Conservation (phyloP, 1,140 invertebrate genomes). For the Chymomyza costata region DNA sequence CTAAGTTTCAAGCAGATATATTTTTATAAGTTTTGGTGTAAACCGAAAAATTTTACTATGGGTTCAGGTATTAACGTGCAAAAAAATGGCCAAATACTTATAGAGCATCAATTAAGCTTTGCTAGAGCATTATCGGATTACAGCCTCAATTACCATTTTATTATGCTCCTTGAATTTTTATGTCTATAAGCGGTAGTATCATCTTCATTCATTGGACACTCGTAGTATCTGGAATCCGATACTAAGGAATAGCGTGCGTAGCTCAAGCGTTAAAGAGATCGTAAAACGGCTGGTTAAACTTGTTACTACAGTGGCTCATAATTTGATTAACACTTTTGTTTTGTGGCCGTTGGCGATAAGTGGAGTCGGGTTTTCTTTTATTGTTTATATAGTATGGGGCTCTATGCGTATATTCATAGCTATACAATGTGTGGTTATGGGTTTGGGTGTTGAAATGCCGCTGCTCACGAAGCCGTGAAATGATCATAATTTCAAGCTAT, state of each 20-base stretch:
- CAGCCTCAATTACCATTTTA: no score
- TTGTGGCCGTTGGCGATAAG: background rate
- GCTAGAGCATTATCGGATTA: no score
- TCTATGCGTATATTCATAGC: constrained; percentile 1
- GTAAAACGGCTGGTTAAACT: constrained; percentile 59
- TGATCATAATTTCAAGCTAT: constrained; percentile 52
- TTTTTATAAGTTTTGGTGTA: no score
- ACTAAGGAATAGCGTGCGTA: constrained; percentile 58
- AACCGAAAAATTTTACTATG: no score
- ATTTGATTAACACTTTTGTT: constrained; percentile 68
- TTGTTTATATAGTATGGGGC: constrained; percentile 35
- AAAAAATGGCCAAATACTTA: no score
- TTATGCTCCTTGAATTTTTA: no score
- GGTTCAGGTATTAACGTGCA: no score
- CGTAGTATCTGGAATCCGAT: background rate
- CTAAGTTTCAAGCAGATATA: no score
- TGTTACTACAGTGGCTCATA: constrained; percentile 41
- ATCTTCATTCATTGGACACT: constrained; percentile 1
- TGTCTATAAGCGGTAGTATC: no score
- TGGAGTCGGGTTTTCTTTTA: no score
- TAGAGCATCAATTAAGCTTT: no score
- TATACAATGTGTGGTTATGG: no score
- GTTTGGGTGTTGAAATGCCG: constrained; percentile 22
- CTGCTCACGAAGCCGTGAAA: constrained; percentile 54
- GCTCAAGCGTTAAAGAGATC: constrained; percentile 71